Evolutionary conservation across 2,113 vertebrate species (phyloP).

Genomic region (Sinocyclocheilus rhinocerous): DNA sequence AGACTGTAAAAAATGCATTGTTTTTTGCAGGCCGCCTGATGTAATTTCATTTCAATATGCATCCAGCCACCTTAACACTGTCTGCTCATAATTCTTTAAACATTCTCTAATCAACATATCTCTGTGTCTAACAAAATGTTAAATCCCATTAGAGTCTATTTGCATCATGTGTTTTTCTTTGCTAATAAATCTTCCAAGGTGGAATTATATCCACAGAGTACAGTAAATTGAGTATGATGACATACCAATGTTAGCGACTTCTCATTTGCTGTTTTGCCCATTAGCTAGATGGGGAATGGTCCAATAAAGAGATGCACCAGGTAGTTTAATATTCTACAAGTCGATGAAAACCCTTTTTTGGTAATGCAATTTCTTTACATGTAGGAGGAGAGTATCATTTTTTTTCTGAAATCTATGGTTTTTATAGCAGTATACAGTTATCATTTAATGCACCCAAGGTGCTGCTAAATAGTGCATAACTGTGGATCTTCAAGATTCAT

Average conservation of each 20-base stretch:
- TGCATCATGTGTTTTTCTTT: slow-evolving; percentile 43
- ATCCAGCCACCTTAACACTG: slow-evolving; percentile 6
- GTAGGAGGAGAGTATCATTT: background rate
- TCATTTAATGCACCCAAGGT: background rate
- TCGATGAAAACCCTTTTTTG: background rate
- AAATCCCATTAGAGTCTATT: slow-evolving; percentile 23
- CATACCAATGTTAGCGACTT: slow-evolving; percentile 34
- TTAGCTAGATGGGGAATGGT: slow-evolving; percentile 35
- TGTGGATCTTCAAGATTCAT: background rate
- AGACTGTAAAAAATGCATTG: background rate
- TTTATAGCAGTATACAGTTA: background rate
- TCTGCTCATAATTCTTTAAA: slow-evolving; percentile 45
- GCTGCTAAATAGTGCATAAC: background rate
- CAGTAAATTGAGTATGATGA: slow-evolving; percentile 41
- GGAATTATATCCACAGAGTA: slow-evolving; percentile 45
- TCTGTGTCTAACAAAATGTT: slow-evolving; percentile 46
- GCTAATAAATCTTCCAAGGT: slow-evolving; percentile 45
- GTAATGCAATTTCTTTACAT: background rate
- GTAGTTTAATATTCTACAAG: background rate
- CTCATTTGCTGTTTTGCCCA: slow-evolving; percentile 46
- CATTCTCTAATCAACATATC: slow-evolving; percentile 50
- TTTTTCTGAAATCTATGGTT: background rate
- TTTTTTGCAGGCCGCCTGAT: background rate
- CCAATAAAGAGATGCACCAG: slow-evolving; percentile 23
- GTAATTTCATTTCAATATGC: slow-evolving; percentile 52